Evolutionary conservation across 2,113 vertebrate genomes (phyloP).

Genomic region (Stercorarius parasiticus): DNA sequence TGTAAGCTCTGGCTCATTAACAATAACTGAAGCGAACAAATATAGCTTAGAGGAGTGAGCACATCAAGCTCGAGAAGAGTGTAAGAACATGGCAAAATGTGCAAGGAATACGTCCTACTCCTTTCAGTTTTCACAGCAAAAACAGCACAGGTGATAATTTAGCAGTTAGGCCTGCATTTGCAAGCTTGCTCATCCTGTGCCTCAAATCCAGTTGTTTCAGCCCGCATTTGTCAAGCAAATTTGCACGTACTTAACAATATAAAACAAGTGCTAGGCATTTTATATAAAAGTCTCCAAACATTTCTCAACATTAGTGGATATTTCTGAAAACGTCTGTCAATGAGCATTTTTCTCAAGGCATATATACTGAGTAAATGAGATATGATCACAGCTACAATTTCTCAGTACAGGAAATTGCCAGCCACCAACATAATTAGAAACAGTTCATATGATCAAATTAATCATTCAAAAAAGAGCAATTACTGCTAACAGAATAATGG

Average conservation of each 20-base stretch:
- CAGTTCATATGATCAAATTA: slow-evolving; percentile 63
- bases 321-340: slow-evolving; percentile 10
- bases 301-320: not conserved
- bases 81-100: not conserved
- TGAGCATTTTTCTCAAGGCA: not conserved
- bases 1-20: not conserved
- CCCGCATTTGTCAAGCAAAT: not conserved
- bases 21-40: not conserved
- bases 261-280: not conserved
- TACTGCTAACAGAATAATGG: slow-evolving; percentile 64
- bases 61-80: not conserved
- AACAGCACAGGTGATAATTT: not conserved
- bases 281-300: not conserved
- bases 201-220: not conserved
- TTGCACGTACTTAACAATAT: not conserved
- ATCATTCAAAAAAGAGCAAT: slow-evolving; percentile 64
- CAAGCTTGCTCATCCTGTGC: not conserved
- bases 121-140: not conserved
- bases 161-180: not conserved
- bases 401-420: slow-evolving; percentile 58
- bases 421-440: slow-evolving; percentile 63
- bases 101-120: not conserved
- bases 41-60: not conserved
- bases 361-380: not conserved
- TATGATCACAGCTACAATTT: slow-evolving; percentile 32